phyloP scores from a whole-genome alignment of 2,888 invertebrate genomes.

The Ectobius pallidus region DNA sequence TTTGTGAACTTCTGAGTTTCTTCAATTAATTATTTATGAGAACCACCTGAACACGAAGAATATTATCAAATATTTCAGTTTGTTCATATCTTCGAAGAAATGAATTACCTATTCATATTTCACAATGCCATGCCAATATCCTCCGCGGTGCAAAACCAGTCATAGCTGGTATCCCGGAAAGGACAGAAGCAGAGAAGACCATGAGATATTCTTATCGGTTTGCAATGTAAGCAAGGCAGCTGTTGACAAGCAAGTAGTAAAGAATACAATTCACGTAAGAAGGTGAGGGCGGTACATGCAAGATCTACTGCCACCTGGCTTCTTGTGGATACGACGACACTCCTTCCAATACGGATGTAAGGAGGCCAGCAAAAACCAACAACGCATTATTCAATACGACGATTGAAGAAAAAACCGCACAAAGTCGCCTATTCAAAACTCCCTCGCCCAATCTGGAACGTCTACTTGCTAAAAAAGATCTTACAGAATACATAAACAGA shows the following conservation, averaged over 20 bases:
- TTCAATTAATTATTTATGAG: too few species aligned
- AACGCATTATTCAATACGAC: neutral
- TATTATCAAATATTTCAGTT: too few species aligned
- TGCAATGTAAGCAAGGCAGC: slow-evolving; percentile 15
- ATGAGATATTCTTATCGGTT: slow-evolving; percentile 14
- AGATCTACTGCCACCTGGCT: slow-evolving; percentile 18
- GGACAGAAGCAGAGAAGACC: neutral
- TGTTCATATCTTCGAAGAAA: too few species aligned
- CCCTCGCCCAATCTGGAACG: too few species aligned
- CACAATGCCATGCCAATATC: neutral
- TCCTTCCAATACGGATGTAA: neutral
- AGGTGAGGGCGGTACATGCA: slow-evolving; percentile 17
- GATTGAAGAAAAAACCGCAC: neutral
- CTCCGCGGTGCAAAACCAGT: neutral
- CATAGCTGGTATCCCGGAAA: neutral
- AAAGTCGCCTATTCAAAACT: neutral
- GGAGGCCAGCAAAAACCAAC: neutral
- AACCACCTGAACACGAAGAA: too few species aligned
- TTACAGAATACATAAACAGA: neutral
- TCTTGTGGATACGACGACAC: neutral
- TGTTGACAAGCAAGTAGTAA: slow-evolving; percentile 1
- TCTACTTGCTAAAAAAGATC: neutral
- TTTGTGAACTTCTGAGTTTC: too few species aligned
- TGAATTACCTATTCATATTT: too few species aligned
- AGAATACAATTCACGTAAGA: slow-evolving; percentile 13